Evolutionary conservation across 2,888 invertebrate species (phyloP), one percentile per base, ranked within the genome.

Genomic region (Euzetes globulus): DNA sequence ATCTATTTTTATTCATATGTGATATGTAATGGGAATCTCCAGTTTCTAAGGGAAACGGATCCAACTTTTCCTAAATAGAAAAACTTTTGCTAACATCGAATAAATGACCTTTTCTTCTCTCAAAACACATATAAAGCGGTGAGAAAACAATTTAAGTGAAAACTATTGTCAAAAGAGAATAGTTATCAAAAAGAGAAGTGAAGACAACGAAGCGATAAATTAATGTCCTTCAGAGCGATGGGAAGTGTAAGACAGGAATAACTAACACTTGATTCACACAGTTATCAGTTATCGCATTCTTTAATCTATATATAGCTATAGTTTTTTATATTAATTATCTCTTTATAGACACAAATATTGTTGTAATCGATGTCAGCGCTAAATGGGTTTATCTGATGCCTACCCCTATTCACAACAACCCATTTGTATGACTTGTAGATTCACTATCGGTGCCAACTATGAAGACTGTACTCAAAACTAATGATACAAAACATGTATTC

Each of bases 311-410:
- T 58, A 58, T 58, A 58, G 58, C 6, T 41, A 41, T 41, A 41
- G 41, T n/a, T 52, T 29, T 58, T 58, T 58, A 15, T 58, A 58
- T 58, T 58, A 25, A 58, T 58, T 58, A 58, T 58, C 27, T 58
- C 29, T 58, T 58, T 58, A 19, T 19, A 25, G 27, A 58, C 58
- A 58, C 58, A 58, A 58, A 50, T 50, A 19, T 27, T 58, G 58
- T 58, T 29, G 29, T 58, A 58, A 58, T 58, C 58, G 27, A 27
- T 58, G 58, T 58, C 58, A 58, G 17, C 27, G 9, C 27, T 58
- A 58, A 58, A 29, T 25, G 27, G 25, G 22, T 70, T 47, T 70
- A n/a, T 55, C 33, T 41, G 50, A 29, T 74, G 73, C 50, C 50
- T 17, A 19, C 19, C 50, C n/a, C n/a, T n/a, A 50, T 50, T 50